Evolutionary conservation across 2,888 invertebrate genomes (phyloP), one percentile per base, ranked within the genome.

Genomic region (Rhaphigaster nebulosa): DNA sequence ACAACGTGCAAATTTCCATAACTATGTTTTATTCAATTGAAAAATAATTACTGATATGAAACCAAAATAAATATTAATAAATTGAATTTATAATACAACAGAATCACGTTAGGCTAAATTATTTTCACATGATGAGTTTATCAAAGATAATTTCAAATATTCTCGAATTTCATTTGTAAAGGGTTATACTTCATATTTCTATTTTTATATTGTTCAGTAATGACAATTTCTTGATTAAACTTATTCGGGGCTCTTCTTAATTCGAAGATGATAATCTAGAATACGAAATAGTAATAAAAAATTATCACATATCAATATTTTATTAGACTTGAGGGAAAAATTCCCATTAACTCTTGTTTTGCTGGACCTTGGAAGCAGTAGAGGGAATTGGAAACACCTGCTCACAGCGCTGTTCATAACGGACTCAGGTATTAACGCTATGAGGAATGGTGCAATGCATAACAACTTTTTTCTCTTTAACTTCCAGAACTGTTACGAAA

Each of bases 361-460:
- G 29, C 20, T 76, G 70, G 70, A 38, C n/a, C 18, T 5, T n/a
- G 34, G n/a, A 38, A 15, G 70, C 38, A 38, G 70, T 1, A n/a
- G 5, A 3, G 8, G 70, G 70, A 23, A 76, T 76, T 38, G 70
- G 70, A 76, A 76, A 76, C 70, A 76, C 34, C 34, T 76, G 70
- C 70, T 4, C 70, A 10, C 70, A 38, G 23, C 70, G 26, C 70
- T 76, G 70, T 76, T 76, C 70, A 76, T 76, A 76, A 76, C 70
- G 70, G 70, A 34, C 70, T 38, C 20, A 10, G 70, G 70, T 34
- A 76, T 76, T 76, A 76, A 38, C 70, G 70, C 34, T 76, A 38
- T 76, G 70, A 76, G 38, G 70, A 76, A 76, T 76, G 70, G 70
- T 20, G 34, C 70, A 76, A 76, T 76, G 70, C 70, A 76, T 76